Evolutionary conservation across 1,140 invertebrate species (phyloP), one percentile per base, ranked within the genome.

Genomic region (Drosophila lacertosa): DNA sequence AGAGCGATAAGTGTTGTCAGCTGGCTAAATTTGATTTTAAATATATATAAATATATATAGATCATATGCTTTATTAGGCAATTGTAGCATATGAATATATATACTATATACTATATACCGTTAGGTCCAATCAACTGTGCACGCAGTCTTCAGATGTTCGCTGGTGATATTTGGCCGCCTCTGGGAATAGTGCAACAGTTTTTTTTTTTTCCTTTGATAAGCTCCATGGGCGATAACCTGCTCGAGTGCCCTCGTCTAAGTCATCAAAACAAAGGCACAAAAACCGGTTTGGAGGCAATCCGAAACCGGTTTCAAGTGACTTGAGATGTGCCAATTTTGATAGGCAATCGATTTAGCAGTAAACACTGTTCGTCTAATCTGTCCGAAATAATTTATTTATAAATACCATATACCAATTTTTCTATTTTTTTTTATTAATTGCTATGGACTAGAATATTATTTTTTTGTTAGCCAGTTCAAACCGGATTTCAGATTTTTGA

Each of bases 321-420:
- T 55, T 44, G 29, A 51, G 44, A 67, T 89, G 78, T 88, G 74
- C 82, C 74, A 88, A 78, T 88, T 88, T 78, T 72, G 74, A 88
- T 86, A 78, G 48, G 39, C 45, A 62, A 22, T 47, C 51, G 16
- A 24, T 22, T 24, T 16, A 7, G 6, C 32, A 35, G 53, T 39
- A 29, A 57, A 22, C n/a, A 59, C 18, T 35, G 29, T 32, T 6
- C 24, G 1, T 33, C 24, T 72, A 67, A 72, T 67, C 69, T 67
- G n/a, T 72, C 11, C 24, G 45, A 51, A 45, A 66, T 66, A 51
- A 72, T 72, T 62, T 74, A 63, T 53, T 62, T 74, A 51, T 51
- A 70, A 33, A 69, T 32, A 53, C 29, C 37, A 59, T 50, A 73
- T 69, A 65, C 80, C 55, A 22, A 62, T 35, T 33, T n/a, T 47